Conservation (phyloP, 2,888 invertebrate genomes). For the Pseudococcus viburni region DNA sequence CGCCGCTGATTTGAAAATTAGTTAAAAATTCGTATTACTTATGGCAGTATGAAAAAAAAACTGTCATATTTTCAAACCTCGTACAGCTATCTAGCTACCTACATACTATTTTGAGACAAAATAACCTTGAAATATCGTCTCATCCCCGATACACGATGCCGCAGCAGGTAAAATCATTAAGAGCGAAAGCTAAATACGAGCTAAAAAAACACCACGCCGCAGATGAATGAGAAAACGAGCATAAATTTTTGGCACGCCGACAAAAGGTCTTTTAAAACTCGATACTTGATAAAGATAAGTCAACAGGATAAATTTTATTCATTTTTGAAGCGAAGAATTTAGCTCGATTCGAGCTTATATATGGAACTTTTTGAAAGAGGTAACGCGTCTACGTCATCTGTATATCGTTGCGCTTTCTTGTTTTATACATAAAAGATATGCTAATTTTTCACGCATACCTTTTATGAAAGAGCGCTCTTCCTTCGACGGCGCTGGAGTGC, state of each 20-base stretch:
- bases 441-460: slow-evolving; percentile 57
- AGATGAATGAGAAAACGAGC: slow-evolving; percentile 17
- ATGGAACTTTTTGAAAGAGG: slow-evolving; percentile 38
- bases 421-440: slow-evolving; percentile 58
- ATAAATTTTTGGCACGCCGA: slow-evolving; percentile 26
- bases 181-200: background rate
- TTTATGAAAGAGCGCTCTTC: slow-evolving; percentile 26
- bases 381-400: slow-evolving; percentile 34
- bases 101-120: background rate
- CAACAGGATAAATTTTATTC: slow-evolving; percentile 52
- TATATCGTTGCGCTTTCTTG: slow-evolving; percentile 52
- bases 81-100: background rate
- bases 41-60: background rate
- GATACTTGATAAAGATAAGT: slow-evolving; percentile 53
- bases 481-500: background rate
- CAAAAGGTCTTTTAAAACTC: slow-evolving; percentile 47
- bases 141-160: background rate
- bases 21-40: slow-evolving; percentile 32
- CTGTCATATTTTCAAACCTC: background rate
- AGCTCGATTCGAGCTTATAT: slow-evolving; percentile 53
- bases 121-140: background rate
- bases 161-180: background rate
- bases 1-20: slow-evolving; percentile 47
- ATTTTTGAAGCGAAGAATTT: slow-evolving; percentile 50
- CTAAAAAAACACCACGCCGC: background rate